These are phyloP conservation scores for Samia ricini DNA, from an alignment of 1,140 invertebrate genomes.

Conservation along the genomic window DNA sequence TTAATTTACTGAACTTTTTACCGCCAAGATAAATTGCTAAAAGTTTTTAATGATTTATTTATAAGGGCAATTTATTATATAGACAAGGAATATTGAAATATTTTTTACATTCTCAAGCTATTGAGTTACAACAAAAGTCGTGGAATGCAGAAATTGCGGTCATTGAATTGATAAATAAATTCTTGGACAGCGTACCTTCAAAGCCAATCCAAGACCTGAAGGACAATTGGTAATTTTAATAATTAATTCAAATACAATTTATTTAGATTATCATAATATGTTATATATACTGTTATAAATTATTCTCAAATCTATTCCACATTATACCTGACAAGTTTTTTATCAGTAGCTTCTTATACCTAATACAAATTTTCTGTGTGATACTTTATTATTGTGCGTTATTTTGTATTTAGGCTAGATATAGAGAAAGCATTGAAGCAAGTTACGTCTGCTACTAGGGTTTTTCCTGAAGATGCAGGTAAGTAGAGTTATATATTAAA, in stretches of 20 bases:
- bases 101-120: slow-evolving; percentile 33
- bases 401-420: slow-evolving; percentile 71
- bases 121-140: slow-evolving; percentile 65
- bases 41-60: too few relatives aligned
- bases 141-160: slow-evolving; percentile 81
- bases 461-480: slow-evolving; percentile 79
- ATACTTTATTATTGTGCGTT: background rate
- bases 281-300: background rate
- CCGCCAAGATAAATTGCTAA: too few relatives aligned
- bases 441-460: slow-evolving; percentile 77
- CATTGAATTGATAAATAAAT: slow-evolving; percentile 84
- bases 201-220: slow-evolving; percentile 78
- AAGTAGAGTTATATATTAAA: slow-evolving; percentile 19
- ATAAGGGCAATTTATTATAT: too few relatives aligned
- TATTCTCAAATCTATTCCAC: background rate
- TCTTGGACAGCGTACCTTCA: slow-evolving; percentile 79
- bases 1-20: too few relatives aligned
- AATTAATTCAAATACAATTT: background rate
- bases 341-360: background rate
- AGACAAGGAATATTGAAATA: too few relatives aligned
- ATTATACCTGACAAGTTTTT: background rate
- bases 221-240: slow-evolving; percentile 78
- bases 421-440: slow-evolving; percentile 78
- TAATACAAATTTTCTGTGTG: too few relatives aligned
- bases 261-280: background rate